Percentiles rank a stretch among this genome's conserved stretches.
Evolutionary conservation across 2,113 vertebrate species (phyloP).

Genomic region (Grallaria varia): DNA sequence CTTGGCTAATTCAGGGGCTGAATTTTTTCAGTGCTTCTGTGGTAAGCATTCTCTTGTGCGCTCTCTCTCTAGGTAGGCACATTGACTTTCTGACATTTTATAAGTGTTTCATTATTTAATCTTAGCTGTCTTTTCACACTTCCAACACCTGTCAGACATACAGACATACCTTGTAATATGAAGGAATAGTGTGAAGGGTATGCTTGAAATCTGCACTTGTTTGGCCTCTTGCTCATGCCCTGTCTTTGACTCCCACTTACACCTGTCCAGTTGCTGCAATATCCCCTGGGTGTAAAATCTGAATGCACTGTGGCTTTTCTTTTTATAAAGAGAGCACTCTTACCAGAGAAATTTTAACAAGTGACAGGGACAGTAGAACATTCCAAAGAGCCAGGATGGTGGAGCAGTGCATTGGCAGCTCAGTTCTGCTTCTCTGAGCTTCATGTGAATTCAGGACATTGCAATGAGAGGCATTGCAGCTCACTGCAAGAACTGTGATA

Average conservation of each 20-base stretch:
- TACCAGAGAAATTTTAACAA: background rate
- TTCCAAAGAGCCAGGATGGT: background rate
- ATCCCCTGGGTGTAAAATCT: background rate
- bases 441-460: background rate
- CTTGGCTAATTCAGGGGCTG: background rate
- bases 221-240: background rate
- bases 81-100: background rate
- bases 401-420: background rate
- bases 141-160: background rate
- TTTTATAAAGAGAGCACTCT: background rate
- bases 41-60: background rate
- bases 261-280: background rate
- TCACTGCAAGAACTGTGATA: background rate
- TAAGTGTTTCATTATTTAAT: slow-evolving; percentile 4
- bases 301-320: background rate
- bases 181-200: background rate
- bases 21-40: background rate
- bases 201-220: background rate
- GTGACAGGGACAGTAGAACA: background rate
- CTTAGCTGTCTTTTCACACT: background rate
- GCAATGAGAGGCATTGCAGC: background rate
- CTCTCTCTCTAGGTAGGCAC: background rate
- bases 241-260: background rate
- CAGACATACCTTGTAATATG: background rate
- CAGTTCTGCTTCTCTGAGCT: background rate